A percentile compares a stretch with the other conserved stretches of the same genome.
Conservation (phyloP, 2,113 vertebrate genomes). For the Rallus limicola region DNA sequence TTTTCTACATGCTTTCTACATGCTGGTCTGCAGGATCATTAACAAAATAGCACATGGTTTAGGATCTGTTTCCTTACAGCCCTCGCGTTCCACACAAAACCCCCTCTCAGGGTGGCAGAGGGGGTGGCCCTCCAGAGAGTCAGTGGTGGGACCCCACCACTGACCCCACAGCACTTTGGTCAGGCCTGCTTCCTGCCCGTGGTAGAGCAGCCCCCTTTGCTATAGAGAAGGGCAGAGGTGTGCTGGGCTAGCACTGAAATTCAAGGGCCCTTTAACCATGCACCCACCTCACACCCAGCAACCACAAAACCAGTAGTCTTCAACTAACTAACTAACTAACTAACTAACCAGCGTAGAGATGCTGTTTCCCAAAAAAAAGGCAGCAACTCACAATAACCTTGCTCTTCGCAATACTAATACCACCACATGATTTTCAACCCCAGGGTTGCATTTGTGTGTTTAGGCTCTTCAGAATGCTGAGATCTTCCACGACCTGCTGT, state of each 20-base stretch:
- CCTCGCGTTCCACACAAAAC: background rate
- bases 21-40: background rate
- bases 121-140: background rate
- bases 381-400: background rate
- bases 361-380: background rate
- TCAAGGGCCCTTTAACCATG: background rate
- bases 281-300: background rate
- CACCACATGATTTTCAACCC: background rate
- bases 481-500: background rate
- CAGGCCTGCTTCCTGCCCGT: background rate
- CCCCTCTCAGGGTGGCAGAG: background rate
- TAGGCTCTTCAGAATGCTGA: background rate
- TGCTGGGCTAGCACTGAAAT: background rate
- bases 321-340: background rate
- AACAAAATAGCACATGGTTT: background rate
- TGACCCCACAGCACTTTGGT: rapidly evolving
- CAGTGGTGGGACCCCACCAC: rapidly evolving
- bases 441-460: background rate
- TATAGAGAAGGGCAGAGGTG: background rate
- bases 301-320: background rate
- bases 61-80: background rate
- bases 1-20: background rate
- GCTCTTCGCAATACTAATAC: background rate
- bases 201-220: background rate
- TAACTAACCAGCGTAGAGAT: background rate